These are phyloP conservation scores for Echiichthys vipera DNA, from an alignment of 2,797 vertebrate species.

Conservation along the genomic window DNA sequence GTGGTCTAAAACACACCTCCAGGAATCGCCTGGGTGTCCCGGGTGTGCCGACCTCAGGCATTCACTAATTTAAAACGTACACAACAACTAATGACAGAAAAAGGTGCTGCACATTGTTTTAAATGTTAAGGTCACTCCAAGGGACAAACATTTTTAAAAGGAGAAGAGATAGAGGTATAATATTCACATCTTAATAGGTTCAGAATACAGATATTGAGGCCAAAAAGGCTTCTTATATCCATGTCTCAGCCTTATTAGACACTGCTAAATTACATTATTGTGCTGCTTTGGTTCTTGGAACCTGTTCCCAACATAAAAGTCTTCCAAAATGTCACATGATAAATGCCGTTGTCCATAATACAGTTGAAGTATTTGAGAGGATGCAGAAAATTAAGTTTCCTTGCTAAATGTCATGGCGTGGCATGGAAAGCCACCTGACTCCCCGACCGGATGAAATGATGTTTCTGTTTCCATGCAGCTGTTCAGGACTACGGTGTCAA, in stretches of 20 bases:
- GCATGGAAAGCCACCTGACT: not conserved
- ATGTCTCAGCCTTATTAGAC: not conserved
- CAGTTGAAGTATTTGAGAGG: not conserved
- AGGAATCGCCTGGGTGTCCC: no score
- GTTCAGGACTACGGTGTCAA: constrained; percentile 30
- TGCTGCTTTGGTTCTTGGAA: not conserved
- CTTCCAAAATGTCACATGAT: not conserved
- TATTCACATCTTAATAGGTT: not conserved
- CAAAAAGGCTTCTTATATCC: not conserved
- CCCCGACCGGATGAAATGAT: not conserved
- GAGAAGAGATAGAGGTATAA: not conserved
- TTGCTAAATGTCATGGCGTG: not conserved
- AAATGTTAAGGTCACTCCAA: not conserved
- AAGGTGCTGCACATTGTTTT: not conserved
- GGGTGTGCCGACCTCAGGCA: no score
- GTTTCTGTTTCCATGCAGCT: constrained; percentile 45
- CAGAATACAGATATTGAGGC: not conserved
- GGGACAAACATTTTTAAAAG: not conserved
- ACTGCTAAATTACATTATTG: not conserved
- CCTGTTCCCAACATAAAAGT: not conserved
- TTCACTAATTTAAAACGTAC: not conserved
- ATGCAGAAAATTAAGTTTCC: not conserved
- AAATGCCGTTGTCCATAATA: not conserved
- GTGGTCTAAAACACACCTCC: not conserved
- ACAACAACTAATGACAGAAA: not conserved